Evolutionary conservation across 2,113 vertebrate genomes (phyloP).

Genomic region (Oophaga pumilio): DNA sequence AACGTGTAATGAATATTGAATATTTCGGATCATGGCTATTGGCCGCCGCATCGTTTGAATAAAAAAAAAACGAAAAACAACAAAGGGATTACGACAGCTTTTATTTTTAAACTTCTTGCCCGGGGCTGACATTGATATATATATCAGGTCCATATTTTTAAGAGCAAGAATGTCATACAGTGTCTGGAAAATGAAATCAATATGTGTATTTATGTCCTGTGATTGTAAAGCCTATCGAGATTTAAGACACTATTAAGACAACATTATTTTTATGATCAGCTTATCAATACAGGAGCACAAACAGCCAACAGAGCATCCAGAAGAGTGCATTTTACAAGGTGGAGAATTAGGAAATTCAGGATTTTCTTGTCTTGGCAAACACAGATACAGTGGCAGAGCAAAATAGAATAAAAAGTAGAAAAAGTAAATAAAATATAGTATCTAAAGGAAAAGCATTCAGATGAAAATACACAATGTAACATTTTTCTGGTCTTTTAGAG

Average conservation of each 20-base stretch:
- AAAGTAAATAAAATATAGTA: too few relatives aligned
- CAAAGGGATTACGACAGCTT: conserved; percentile 6
- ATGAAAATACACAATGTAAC: too few relatives aligned
- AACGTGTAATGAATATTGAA: conserved; percentile 45
- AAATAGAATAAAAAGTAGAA: neutral
- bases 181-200: conserved; percentile 54
- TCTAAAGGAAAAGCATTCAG: too few relatives aligned
- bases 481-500: too few relatives aligned
- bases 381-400: neutral
- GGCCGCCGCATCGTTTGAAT: neutral
- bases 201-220: conserved; percentile 54
- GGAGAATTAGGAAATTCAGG: neutral
- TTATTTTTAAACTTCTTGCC: conserved; percentile 34
- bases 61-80: neutral
- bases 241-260: conserved; percentile 57
- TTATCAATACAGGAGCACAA: conserved; percentile 37
- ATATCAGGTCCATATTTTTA: conserved; percentile 46
- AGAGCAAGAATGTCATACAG: conserved; percentile 41
- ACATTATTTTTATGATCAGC: conserved; percentile 55
- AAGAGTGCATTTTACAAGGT: neutral
- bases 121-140: conserved; percentile 44
- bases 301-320: neutral
- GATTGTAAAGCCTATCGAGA: conserved; percentile 56
- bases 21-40: conserved; percentile 22
- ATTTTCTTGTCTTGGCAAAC: neutral